phyloP scores from a whole-genome alignment of 2,888 invertebrate genomes.

The Odontothrips loti region DNA sequence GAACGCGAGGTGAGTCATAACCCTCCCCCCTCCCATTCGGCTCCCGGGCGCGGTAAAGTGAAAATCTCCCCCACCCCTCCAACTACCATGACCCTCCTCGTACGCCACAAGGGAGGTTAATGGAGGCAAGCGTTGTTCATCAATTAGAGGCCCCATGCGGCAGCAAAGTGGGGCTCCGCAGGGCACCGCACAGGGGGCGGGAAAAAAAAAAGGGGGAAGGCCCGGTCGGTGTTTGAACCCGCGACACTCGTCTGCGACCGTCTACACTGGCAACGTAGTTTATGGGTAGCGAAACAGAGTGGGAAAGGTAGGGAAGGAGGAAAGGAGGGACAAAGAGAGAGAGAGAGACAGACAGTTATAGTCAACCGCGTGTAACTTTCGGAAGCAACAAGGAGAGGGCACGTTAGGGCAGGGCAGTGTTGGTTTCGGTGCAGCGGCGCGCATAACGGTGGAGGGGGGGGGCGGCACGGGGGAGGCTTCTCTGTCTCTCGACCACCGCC shows the following conservation, averaged over 20 bases:
- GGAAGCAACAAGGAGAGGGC: background rate
- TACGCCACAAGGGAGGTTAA: too few species aligned
- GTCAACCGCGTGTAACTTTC: background rate
- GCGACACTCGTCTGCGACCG: background rate
- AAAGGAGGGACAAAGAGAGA: background rate
- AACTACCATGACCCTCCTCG: too few species aligned
- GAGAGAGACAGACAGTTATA: background rate
- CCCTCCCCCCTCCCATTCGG: too few species aligned
- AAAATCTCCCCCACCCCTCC: too few species aligned
- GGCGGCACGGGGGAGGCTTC: background rate
- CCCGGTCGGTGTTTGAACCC: background rate
- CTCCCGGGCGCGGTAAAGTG: too few species aligned
- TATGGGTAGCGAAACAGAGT: background rate
- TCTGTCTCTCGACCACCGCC: too few species aligned
- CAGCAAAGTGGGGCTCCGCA: too few species aligned
- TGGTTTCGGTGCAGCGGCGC: background rate
- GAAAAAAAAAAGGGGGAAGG: too few species aligned
- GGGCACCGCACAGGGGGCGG: too few species aligned
- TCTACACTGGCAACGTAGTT: background rate
- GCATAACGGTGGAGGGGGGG: background rate
- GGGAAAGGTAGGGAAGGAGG: background rate
- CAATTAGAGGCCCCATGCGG: too few species aligned
- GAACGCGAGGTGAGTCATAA: too few species aligned
- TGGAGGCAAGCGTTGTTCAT: too few species aligned
- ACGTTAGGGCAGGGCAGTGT: background rate